Evolutionary conservation across 2,888 invertebrate genomes (phyloP).

Genomic region (Drosophila nr. perissopoda): DNA sequence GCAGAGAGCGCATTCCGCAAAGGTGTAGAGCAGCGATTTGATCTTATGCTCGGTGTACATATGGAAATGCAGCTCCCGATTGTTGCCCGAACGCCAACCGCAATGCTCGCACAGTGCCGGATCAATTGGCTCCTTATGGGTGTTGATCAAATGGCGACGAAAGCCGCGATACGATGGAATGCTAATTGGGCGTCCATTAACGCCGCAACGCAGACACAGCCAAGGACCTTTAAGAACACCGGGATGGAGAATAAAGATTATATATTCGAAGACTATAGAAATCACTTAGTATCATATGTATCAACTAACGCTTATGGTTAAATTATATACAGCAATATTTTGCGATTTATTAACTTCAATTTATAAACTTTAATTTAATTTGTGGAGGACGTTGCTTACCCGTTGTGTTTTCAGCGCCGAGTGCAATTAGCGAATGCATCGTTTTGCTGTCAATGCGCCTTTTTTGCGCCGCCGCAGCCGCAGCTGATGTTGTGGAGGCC

Average conservation of each 20-base stretch:
- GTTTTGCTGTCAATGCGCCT: conserved; percentile 88
- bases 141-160: conserved; percentile 92
- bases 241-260: background rate
- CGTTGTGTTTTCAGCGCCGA: conserved; percentile 88
- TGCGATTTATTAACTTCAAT: background rate
- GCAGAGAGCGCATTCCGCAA: conserved; percentile 92
- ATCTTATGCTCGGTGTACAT: conserved; percentile 92
- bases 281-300: background rate
- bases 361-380: background rate
- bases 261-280: background rate
- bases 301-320: background rate
- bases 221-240: conserved; percentile 87
- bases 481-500: conserved; percentile 28
- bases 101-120: conserved; percentile 93
- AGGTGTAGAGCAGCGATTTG: conserved; percentile 89
- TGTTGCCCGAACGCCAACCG: conserved; percentile 90
- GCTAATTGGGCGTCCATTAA: conserved; percentile 88
- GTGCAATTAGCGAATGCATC: conserved; percentile 87
- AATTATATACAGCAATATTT: background rate
- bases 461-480: conserved; percentile 67
- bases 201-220: conserved; percentile 92
- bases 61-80: conserved; percentile 91
- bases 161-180: conserved; percentile 92
- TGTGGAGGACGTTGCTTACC: conserved; percentile 78
- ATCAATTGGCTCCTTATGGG: conserved; percentile 92